Conservation (phyloP, 2,113 vertebrate genomes). For the Neomonachus schauinslandi region DNA sequence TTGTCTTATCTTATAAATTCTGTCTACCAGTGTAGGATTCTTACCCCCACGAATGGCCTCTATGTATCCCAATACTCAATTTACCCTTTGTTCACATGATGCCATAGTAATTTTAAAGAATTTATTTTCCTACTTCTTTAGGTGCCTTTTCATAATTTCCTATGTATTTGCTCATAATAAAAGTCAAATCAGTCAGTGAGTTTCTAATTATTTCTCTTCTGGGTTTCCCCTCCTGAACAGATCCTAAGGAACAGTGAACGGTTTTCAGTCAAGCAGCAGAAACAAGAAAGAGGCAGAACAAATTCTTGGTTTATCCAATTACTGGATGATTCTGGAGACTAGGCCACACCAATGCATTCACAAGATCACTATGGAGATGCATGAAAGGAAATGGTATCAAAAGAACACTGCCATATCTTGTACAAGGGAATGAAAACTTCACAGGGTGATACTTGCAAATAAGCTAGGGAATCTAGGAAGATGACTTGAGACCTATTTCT, state of each 20-base stretch:
- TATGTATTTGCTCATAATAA: neutral
- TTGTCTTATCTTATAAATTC: neutral
- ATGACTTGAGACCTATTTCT: neutral
- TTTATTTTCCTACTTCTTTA: neutral
- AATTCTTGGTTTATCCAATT: slow-evolving; percentile 27
- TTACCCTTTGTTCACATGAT: neutral
- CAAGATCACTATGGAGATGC: neutral
- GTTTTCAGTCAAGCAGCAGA: slow-evolving; percentile 17
- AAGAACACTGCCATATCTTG: neutral
- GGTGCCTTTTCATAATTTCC: neutral
- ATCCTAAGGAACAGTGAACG: slow-evolving; percentile 15
- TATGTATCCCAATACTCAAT: neutral
- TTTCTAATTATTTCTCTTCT: slow-evolving; percentile 36
- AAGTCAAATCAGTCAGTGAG: neutral
- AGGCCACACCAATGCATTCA: neutral
- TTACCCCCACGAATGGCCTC: neutral
- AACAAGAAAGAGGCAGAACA: neutral
- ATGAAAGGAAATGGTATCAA: neutral
- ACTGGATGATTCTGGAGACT: neutral
- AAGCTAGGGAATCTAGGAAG: neutral
- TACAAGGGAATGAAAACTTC: neutral
- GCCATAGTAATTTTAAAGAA: neutral
- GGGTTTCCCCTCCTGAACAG: neutral
- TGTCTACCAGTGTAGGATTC: neutral
- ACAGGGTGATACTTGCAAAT: neutral